phyloP scores from a whole-genome alignment of 2,113 vertebrate genomes.

The Trochalopteron elliotii region DNA sequence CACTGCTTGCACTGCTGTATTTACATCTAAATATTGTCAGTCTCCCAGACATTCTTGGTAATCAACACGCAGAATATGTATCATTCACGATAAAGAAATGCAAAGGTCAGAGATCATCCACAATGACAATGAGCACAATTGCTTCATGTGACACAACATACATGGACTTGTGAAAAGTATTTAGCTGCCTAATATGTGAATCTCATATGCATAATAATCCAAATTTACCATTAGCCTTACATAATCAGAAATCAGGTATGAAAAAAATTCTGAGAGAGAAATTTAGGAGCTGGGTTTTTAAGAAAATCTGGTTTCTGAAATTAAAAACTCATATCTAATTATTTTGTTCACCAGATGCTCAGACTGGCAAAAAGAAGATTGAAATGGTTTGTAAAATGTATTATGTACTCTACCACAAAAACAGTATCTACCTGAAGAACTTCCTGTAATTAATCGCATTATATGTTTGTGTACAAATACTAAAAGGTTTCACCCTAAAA shows the following conservation, averaged over 20 bases:
- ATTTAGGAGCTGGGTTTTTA: background rate
- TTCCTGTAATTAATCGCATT: constrained; percentile 10
- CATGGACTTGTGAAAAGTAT: background rate
- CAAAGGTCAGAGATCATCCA: background rate
- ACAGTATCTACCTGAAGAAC: background rate
- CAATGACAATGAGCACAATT: background rate
- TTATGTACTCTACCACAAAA: background rate
- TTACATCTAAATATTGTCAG: constrained; percentile 43
- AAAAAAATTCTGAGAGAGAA: background rate
- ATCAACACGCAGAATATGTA: background rate
- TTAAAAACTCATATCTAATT: constrained; percentile 5
- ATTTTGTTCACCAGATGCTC: constrained; percentile 53
- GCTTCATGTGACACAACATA: background rate
- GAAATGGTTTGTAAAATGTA: background rate
- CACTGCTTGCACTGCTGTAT: constrained; percentile 35
- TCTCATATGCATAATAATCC: background rate
- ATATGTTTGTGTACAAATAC: background rate
- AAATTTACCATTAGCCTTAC: background rate
- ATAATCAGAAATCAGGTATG: background rate
- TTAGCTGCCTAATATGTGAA: background rate
- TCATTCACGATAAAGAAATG: background rate
- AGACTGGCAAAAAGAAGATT: constrained; percentile 16
- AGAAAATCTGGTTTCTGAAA: constrained; percentile 34
- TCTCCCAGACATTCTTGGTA: background rate
- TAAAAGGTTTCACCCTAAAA: background rate